These are phyloP conservation scores for Tribolium freemani DNA, from an alignment of 2,888 invertebrate species.

Conservation along the genomic window DNA sequence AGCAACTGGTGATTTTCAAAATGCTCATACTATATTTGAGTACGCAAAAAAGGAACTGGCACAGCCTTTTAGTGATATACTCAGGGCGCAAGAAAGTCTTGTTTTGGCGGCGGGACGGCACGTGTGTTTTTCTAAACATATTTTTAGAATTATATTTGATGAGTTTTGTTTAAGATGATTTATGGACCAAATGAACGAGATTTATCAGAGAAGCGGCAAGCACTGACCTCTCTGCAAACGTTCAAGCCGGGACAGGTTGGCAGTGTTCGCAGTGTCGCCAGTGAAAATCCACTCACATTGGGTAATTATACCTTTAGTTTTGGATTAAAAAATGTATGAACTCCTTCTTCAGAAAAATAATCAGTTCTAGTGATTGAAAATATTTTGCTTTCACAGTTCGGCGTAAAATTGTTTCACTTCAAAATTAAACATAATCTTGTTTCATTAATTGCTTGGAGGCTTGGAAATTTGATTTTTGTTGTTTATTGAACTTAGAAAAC, in stretches of 20 bases:
- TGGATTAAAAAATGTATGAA: too few species aligned
- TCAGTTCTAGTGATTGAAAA: too few species aligned
- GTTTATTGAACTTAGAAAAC: too few species aligned
- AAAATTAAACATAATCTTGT: too few species aligned
- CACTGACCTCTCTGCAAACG: constrained; percentile 81
- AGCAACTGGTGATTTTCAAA: constrained; percentile 83
- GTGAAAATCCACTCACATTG: constrained; percentile 28
- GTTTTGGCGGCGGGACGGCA: constrained; percentile 65
- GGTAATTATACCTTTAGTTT: too few species aligned
- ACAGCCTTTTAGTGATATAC: constrained; percentile 83
- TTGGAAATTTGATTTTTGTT: too few species aligned
- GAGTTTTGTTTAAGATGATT: constrained; percentile 70
- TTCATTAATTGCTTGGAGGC: too few species aligned
- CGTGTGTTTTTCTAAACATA: constrained; percentile 51
- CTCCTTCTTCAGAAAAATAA: too few species aligned
- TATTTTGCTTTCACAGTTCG: too few species aligned
- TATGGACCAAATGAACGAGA: constrained; percentile 72
- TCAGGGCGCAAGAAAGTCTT: constrained; percentile 75
- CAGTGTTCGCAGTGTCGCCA: constrained; percentile 63
- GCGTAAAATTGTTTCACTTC: too few species aligned
- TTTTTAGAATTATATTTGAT: neutral
- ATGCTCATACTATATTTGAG: constrained; percentile 86
- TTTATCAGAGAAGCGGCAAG: constrained; percentile 80
- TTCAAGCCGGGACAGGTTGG: constrained; percentile 74
- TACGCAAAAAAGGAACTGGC: constrained; percentile 83